Base-by-base conservation (phyloP, 2,797 vertebrate species). In the Thaleichthys pacificus region DNA sequence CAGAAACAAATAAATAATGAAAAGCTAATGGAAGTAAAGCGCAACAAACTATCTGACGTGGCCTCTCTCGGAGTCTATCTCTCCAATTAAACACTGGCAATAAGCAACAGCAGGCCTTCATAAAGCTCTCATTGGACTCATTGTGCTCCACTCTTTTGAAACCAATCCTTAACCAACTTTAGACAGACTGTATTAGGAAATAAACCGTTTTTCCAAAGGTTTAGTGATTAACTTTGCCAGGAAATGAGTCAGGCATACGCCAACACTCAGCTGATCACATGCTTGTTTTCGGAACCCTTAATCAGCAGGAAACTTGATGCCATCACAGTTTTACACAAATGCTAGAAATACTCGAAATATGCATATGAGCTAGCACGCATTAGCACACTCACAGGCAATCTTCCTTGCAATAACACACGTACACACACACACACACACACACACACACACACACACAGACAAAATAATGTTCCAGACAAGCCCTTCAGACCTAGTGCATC, bases 401-500 rank as follows among this genome's bases (percentile, higher is more conserved):
- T n/a, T 35, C 1, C 19, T 19, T 5, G 14, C 67, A 65, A 8
- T 35, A 15, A 5, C 42, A 30, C 17, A 63, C 47, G n/a, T 28
- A 28, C 22, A 24, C 22, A 24, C 24, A 30, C 17, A 28, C 38
- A 28, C 65, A 67, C 14, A 28, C 65, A 67, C 14, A 5, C 42
- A 30, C 17, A 63, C 47, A 17, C 22, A 28, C 22, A 24, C 22
- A 24, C 24, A 30, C 17, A 28, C 38, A 28, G 61, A 67, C 14
- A 78, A 61, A 78, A 42, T 42, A 11, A 42, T 42, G 38, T 42
- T 42, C 38, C 38, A 42, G 38, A 76, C 66, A 69, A 78, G 77
- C 85, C 81, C 79, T 76, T 80, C 84, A 83, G 70, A 73, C 73
- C 74, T 73, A 83, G 73, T 72, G 83, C 82, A 91, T 89, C 81